These are phyloP conservation scores for Sacculina carcini DNA, from an alignment of 2,888 invertebrate species.

Conservation along the genomic window DNA sequence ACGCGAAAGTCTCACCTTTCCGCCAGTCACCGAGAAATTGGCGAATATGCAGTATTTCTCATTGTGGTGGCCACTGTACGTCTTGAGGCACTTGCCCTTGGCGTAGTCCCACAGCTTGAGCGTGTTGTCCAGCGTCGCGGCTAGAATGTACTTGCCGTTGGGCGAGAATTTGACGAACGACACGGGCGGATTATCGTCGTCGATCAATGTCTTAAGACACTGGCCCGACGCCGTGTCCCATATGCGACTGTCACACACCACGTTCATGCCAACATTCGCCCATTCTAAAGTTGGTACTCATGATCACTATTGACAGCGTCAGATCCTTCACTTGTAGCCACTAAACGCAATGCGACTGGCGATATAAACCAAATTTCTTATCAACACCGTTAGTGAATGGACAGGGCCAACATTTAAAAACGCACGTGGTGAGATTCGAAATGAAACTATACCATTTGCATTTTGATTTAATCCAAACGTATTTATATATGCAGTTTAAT, in stretches of 20 bases:
- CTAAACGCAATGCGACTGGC: no score
- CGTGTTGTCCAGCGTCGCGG: conserved; percentile 92
- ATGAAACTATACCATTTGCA: no score
- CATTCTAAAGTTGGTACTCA: no score
- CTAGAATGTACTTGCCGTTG: conserved; percentile 95
- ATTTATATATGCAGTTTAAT: no score
- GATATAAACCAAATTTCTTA: no score
- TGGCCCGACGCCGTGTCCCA: conserved; percentile 99
- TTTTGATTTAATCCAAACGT: no score
- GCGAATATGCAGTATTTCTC: conserved; percentile 99
- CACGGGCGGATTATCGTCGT: conserved; percentile 98
- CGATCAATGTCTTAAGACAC: conserved; percentile 93
- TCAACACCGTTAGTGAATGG: no score
- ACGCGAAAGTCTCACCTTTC: conserved; percentile 43
- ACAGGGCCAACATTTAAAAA: no score
- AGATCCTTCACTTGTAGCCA: no score
- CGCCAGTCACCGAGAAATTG: conserved; percentile 98
- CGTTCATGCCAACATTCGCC: no score
- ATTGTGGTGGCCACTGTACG: conserved; percentile 92
- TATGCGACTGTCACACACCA: conserved; percentile 47
- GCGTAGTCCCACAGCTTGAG: conserved; percentile 98
- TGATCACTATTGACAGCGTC: no score
- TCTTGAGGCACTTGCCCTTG: conserved; percentile 92
- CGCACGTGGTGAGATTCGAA: no score
- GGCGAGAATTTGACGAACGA: conserved; percentile 99